phyloP scores from a whole-genome alignment of 2,888 invertebrate genomes.

The Furcula furcula region DNA sequence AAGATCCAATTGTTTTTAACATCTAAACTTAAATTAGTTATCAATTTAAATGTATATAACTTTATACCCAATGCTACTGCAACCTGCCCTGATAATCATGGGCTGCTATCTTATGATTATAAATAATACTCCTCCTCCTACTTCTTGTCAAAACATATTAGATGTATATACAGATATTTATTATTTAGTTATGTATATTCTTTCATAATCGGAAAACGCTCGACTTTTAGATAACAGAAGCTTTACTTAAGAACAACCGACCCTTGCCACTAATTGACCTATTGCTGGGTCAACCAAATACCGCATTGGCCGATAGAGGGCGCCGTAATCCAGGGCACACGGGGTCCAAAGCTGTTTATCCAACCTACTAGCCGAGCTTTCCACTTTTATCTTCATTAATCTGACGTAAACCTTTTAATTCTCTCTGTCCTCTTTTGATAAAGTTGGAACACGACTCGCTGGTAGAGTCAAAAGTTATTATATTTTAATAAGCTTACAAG shows the following conservation, averaged over 20 bases:
- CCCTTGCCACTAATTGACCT: too few species aligned
- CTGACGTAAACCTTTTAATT: constrained; percentile 16
- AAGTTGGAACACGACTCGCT: background rate
- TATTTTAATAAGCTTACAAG: constrained; percentile 14
- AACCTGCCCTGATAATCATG: too few species aligned
- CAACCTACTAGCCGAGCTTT: constrained; percentile 24
- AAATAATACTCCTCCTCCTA: too few species aligned
- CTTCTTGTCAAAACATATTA: too few species aligned
- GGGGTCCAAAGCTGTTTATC: constrained; percentile 28
- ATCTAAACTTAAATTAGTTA: too few species aligned
- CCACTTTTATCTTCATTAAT: constrained; percentile 30
- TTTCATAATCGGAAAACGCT: too few species aligned
- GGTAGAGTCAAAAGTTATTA: constrained; percentile 6
- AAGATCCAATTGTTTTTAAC: too few species aligned
- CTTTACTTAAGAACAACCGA: constrained; percentile 10
- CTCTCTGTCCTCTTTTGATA: constrained; percentile 4
- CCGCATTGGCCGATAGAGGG: constrained; percentile 9
- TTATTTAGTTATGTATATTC: too few species aligned
- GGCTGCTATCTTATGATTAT: too few species aligned
- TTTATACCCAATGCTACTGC: too few species aligned
- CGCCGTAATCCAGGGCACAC: constrained; percentile 22
- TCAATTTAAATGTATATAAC: too few species aligned
- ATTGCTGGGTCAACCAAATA: constrained; percentile 16
- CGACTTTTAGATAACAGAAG: background rate
- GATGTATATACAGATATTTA: too few species aligned